These are phyloP conservation scores for Loris lydekkerianus DNA, from an alignment of 2,797 vertebrate species.

Conservation along the genomic window DNA sequence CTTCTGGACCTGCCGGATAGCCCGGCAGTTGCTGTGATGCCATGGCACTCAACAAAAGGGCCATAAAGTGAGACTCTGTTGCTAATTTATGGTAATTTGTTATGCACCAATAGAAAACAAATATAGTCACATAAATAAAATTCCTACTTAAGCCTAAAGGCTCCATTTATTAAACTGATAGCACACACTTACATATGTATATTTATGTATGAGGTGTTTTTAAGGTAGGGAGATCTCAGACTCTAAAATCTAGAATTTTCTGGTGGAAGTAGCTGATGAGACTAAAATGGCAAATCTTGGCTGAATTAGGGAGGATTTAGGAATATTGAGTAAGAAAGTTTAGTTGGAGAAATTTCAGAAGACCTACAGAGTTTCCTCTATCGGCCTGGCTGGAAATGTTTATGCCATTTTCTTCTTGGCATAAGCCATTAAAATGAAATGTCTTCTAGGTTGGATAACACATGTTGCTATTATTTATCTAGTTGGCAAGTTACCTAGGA, in stretches of 20 bases:
- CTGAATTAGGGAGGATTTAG: background rate
- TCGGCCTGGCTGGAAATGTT: slow-evolving; percentile 9
- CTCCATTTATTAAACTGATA: background rate
- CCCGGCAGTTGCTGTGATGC: too few species aligned
- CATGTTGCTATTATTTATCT: background rate
- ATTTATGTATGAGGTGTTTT: background rate
- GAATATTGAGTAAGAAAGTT: background rate
- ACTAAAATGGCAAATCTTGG: background rate
- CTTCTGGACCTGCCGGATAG: too few species aligned
- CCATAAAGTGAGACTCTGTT: too few species aligned
- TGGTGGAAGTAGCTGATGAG: background rate
- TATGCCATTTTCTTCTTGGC: background rate
- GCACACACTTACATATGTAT: background rate
- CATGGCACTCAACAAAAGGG: too few species aligned
- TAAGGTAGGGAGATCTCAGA: background rate
- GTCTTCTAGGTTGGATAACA: background rate
- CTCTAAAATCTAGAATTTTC: background rate
- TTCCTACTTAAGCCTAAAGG: background rate
- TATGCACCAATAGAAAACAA: background rate
- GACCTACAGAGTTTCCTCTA: background rate
- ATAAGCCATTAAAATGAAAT: slow-evolving; percentile 30
- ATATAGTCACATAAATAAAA: background rate
- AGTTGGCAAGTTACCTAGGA: background rate
- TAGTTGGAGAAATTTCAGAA: background rate
- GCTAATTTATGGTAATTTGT: background rate